A percentile compares a stretch with the other conserved stretches of the same genome.
Evolutionary conservation across 1,140 invertebrate genomes (phyloP).

Genomic region (Eufriesea mexicana): DNA sequence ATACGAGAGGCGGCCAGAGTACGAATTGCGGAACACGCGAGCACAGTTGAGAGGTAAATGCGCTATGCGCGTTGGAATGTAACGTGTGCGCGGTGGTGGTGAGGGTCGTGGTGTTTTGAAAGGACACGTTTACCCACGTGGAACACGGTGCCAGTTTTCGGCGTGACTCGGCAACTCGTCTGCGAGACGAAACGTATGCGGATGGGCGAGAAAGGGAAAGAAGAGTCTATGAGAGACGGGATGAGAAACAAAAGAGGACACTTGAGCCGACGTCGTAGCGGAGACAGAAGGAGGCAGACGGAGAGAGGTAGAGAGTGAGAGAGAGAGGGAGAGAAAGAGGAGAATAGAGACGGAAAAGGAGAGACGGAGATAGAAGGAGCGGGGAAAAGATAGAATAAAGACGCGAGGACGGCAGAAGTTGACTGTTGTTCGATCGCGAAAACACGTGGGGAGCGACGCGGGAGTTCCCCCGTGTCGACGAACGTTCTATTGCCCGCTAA

Average conservation of each 20-base stretch:
- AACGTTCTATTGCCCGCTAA: neutral
- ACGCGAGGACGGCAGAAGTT: slow-evolving; percentile 22
- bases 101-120: slow-evolving; percentile 39
- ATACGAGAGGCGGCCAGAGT: neutral
- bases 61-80: slow-evolving; percentile 26
- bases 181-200: slow-evolving; percentile 5
- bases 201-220: slow-evolving; percentile 7
- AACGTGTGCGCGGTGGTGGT: slow-evolving; percentile 7
- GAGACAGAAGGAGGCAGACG: slow-evolving; percentile 7
- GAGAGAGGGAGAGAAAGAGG: neutral
- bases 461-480: slow-evolving; percentile 26
- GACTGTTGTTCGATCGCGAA: slow-evolving; percentile 47
- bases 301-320: slow-evolving; percentile 14
- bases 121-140: slow-evolving; percentile 55
- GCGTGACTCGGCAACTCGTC: slow-evolving; percentile 25
- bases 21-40: too few species aligned
- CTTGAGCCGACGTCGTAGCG: slow-evolving; percentile 7
- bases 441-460: slow-evolving; percentile 56
- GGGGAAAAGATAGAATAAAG: slow-evolving; percentile 31
- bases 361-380: neutral
- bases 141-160: slow-evolving; percentile 26
- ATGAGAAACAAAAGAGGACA: neutral
- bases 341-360: neutral
- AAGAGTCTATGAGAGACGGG: neutral
- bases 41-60: slow-evolving; percentile 6